Conservation (phyloP, 2,888 invertebrate genomes). For the Aplocera efformata region DNA sequence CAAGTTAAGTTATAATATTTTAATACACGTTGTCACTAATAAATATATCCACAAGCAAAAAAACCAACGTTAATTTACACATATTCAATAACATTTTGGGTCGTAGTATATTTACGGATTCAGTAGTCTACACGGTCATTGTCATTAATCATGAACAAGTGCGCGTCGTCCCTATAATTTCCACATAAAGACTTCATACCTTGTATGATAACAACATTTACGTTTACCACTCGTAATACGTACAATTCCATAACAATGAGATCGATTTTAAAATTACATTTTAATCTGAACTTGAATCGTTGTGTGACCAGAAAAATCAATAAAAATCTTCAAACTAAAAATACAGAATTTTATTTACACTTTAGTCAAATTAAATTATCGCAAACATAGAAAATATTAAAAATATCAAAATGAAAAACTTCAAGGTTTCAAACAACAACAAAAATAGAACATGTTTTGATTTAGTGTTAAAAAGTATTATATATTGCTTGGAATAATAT, state of each 20-base stretch:
- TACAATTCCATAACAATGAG: conserved; percentile 76
- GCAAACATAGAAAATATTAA: conserved; percentile 10
- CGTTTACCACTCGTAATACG: conserved; percentile 57
- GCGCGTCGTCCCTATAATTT: conserved; percentile 23
- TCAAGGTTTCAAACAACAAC: not conserved
- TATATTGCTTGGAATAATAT: conserved; percentile 31
- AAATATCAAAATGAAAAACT: conserved; percentile 8
- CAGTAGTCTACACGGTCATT: too few relatives aligned
- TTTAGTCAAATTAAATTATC: not conserved
- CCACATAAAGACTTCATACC: conserved; percentile 72
- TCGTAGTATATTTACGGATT: too few relatives aligned
- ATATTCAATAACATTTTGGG: too few relatives aligned
- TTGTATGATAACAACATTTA: conserved; percentile 78
- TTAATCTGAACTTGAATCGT: conserved; percentile 63
- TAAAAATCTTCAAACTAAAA: conserved; percentile 23
- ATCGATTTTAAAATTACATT: conserved; percentile 70
- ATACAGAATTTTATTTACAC: conserved; percentile 12
- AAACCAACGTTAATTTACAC: too few relatives aligned
- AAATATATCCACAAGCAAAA: too few relatives aligned
- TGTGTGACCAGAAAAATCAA: conserved; percentile 48
- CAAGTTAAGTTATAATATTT: too few relatives aligned
- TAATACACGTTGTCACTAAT: too few relatives aligned
- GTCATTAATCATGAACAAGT: too few relatives aligned
- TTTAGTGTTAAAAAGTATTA: not conserved
- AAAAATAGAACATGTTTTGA: too few relatives aligned